These are phyloP conservation scores for Cordylochernes scorpioides DNA, from an alignment of 2,888 invertebrate genomes.

Conservation along the genomic window DNA sequence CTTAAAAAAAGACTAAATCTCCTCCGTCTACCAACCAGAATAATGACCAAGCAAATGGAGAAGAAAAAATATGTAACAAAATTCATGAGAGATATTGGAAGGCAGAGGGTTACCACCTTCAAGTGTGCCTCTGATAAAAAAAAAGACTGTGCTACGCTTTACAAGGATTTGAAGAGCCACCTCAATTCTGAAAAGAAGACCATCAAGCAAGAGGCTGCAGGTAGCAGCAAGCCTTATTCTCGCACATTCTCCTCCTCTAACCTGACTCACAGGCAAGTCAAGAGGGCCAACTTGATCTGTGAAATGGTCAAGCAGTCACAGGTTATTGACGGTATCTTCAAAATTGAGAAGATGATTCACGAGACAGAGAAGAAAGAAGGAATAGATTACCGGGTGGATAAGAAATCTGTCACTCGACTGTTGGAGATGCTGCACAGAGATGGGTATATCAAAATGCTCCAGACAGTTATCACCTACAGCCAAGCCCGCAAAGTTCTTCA, in stretches of 20 bases:
- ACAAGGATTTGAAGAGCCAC: too few species aligned
- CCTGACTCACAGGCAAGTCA: constrained; percentile 18
- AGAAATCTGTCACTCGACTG: constrained; percentile 35
- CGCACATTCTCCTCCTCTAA: constrained; percentile 4
- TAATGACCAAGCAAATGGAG: background rate
- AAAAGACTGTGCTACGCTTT: too few species aligned
- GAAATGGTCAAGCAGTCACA: constrained; percentile 31
- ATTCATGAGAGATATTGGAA: background rate
- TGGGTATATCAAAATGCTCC: constrained; percentile 30
- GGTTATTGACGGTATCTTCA: constrained; percentile 29
- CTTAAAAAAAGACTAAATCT: background rate
- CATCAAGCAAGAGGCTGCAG: constrained; percentile 1
- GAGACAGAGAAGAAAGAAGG: constrained; percentile 31
- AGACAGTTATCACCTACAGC: constrained; percentile 25
- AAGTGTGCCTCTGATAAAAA: too few species aligned
- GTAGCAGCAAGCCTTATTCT: constrained; percentile 3
- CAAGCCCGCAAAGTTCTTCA: constrained; percentile 25
- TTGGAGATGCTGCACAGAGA: constrained; percentile 31
- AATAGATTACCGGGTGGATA: constrained; percentile 31
- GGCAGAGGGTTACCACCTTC: background rate
- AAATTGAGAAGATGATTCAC: constrained; percentile 21
- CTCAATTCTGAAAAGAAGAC: too few species aligned
- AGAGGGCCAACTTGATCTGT: constrained; percentile 34
- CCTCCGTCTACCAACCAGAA: constrained; percentile 1
- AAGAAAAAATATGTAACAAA: background rate